Base-by-base conservation (phyloP, 2,113 vertebrate species). In the Oxyruncus cristatus region DNA sequence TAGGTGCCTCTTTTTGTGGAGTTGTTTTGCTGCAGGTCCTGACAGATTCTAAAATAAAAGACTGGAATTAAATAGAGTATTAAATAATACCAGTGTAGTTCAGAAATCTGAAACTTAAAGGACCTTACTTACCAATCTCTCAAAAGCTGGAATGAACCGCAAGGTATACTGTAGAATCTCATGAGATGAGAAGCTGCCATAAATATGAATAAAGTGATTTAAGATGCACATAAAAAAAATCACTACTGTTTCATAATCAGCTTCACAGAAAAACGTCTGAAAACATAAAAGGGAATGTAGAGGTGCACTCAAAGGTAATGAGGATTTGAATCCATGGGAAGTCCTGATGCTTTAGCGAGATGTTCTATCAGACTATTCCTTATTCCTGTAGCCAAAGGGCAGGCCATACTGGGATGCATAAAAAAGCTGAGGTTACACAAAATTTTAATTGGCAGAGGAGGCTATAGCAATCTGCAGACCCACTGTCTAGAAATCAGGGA, bases 31-130 rank as follows among this genome's bases (percentile, higher is more conserved):
- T 56, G 68, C 4, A 14, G 47, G 27, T 93, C 68, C 30, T 18
- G 61, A 59, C 12, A 92, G 70, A 67, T 78, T 80, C 96, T 97
- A 93, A 74, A 97, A 97, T 21, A 13, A 89, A 52, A 95, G 18
- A 88, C 26, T 16, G 13, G n/a, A 85, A 93, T 70, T 73, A 83
- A 87, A 56, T 15, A 58, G 14, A 87, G 5, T 46, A 72, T 33
- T 79, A 67, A 76, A 16, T 22, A 87, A 85, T 33, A 85, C 18
- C 39, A 87, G 23, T 3, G 7, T 37, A 75, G 19, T 37, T 82
- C 28, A 85, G 56, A 84, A 72, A 85, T 56, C 27, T 37, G 22
- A 67, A 92, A 75, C 15, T 66, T 85, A 61, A 27, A 53, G 42
- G 21, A 67, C 10, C 2, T 12, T 24, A 72, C 22, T 41, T 53